Conservation (phyloP, 2,888 invertebrate genomes). For the Chesias legatella region DNA sequence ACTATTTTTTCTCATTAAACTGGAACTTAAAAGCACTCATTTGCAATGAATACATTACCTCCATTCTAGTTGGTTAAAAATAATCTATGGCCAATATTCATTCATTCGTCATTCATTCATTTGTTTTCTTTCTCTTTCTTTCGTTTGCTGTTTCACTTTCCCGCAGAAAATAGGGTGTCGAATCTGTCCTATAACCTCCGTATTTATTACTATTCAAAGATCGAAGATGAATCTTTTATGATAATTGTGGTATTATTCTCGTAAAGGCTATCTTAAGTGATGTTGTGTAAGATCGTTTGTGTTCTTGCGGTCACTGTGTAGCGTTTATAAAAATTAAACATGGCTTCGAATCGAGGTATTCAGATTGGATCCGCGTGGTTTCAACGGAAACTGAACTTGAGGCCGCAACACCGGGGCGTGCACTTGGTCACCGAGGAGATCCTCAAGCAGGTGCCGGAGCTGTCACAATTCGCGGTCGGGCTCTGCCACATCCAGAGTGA, state of each 20-base stretch:
- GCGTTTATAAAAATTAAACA: slow-evolving; percentile 82
- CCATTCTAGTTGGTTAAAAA: no score
- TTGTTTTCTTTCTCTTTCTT: slow-evolving; percentile 68
- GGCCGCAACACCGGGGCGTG: slow-evolving; percentile 97
- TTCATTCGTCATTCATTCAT: no score
- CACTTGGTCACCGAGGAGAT: slow-evolving; percentile 98
- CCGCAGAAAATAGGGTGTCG: slow-evolving; percentile 82
- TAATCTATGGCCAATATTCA: no score
- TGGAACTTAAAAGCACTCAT: no score
- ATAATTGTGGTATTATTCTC: slow-evolving; percentile 83
- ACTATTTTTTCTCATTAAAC: no score
- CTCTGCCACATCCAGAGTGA: slow-evolving; percentile 98
- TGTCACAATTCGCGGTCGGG: slow-evolving; percentile 96
- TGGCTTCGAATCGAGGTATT: slow-evolving; percentile 94
- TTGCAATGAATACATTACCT: no score
- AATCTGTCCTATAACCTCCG: slow-evolving; percentile 80
- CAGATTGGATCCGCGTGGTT: slow-evolving; percentile 99
- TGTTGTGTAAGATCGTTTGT: slow-evolving; percentile 79
- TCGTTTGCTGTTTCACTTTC: slow-evolving; percentile 75
- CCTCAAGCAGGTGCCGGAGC: slow-evolving; percentile 95
- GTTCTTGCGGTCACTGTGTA: slow-evolving; percentile 77
- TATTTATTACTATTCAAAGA: slow-evolving; percentile 78
- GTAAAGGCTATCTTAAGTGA: slow-evolving; percentile 78
- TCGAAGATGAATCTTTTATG: slow-evolving; percentile 84
- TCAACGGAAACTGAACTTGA: slow-evolving; percentile 97